phyloP scores from a whole-genome alignment of 2,888 invertebrate species.

The Archaeoteleia sp. region DNA sequence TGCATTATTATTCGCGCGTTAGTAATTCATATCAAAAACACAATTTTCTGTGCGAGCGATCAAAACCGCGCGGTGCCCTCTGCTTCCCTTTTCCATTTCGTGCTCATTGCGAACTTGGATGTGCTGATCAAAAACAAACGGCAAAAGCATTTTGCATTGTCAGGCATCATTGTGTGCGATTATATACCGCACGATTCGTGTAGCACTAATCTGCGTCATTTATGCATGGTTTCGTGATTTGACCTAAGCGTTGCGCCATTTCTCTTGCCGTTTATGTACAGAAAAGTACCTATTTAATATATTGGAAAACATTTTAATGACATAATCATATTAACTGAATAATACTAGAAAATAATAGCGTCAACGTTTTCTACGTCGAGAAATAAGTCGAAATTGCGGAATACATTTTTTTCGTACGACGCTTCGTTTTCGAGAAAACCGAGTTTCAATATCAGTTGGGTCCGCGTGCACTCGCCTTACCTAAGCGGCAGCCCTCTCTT shows the following conservation, averaged over 20 bases:
- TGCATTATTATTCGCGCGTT: constrained; percentile 71
- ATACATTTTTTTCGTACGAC: no score
- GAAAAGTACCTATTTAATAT: no score
- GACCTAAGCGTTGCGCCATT: neutral
- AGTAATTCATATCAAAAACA: constrained; percentile 73
- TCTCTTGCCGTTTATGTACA: no score
- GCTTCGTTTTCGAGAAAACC: no score
- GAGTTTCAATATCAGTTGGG: no score
- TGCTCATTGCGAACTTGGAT: constrained; percentile 14
- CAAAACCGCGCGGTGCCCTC: constrained; percentile 62
- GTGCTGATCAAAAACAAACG: constrained; percentile 26
- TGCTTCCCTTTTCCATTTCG: constrained; percentile 25
- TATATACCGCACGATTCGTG: constrained; percentile 13
- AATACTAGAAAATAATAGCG: no score
- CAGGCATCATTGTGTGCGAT: constrained; percentile 19
- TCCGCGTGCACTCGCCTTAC: no score
- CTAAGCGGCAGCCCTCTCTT: no score
- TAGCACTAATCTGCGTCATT: constrained; percentile 16
- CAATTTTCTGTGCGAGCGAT: constrained; percentile 73
- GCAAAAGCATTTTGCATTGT: constrained; percentile 24
- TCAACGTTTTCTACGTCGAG: no score
- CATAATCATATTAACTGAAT: no score
- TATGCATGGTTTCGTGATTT: constrained; percentile 17
- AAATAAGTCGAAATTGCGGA: no score
- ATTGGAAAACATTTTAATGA: no score